Percentiles rank a stretch among this genome's conserved stretches.
phyloP scores from a whole-genome alignment of 2,113 vertebrate genomes.

The Lophura nycthemera region DNA sequence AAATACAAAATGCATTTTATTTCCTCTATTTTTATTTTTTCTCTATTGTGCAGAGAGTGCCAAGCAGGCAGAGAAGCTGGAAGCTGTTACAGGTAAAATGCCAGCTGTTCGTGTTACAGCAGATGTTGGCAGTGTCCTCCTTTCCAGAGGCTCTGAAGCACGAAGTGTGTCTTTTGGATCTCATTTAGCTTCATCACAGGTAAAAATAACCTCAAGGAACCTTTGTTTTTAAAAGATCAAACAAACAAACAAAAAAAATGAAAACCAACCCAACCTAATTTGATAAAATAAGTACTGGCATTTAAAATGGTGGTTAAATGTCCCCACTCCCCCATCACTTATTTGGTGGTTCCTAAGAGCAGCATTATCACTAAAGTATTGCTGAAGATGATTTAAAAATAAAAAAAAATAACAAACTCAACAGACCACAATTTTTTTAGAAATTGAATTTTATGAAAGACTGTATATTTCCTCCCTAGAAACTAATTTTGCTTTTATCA shows the following conservation, averaged over 20 bases:
- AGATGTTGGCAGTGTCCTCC: slow-evolving; percentile 52
- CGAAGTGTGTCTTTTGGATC: slow-evolving; percentile 63
- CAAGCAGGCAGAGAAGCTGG: slow-evolving; percentile 60
- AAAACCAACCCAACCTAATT: not conserved
- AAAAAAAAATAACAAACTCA: not conserved
- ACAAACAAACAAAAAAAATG: not conserved
- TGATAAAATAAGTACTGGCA: not conserved
- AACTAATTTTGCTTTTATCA: not conserved
- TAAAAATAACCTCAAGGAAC: slow-evolving; percentile 34
- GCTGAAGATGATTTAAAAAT: not conserved
- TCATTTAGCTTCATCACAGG: slow-evolving; percentile 73
- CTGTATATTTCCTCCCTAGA: not conserved
- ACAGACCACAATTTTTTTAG: not conserved
- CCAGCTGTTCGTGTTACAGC: slow-evolving; percentile 17
- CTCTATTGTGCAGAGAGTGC: slow-evolving; percentile 50
- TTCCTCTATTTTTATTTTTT: not conserved
- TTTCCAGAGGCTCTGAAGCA: slow-evolving; percentile 77
- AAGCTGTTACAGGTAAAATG: slow-evolving; percentile 60
- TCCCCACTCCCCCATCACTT: not conserved
- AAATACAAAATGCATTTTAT: not conserved
- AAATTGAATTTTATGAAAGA: not conserved
- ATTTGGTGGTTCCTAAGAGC: not conserved
- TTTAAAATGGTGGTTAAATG: not conserved
- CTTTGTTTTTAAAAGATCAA: not conserved
- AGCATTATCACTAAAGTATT: not conserved